A percentile compares a stretch with the other conserved stretches of the same genome.
These are phyloP conservation scores for Aleadryas rufinucha DNA, from an alignment of 2,113 vertebrate species.

Conservation along the genomic window DNA sequence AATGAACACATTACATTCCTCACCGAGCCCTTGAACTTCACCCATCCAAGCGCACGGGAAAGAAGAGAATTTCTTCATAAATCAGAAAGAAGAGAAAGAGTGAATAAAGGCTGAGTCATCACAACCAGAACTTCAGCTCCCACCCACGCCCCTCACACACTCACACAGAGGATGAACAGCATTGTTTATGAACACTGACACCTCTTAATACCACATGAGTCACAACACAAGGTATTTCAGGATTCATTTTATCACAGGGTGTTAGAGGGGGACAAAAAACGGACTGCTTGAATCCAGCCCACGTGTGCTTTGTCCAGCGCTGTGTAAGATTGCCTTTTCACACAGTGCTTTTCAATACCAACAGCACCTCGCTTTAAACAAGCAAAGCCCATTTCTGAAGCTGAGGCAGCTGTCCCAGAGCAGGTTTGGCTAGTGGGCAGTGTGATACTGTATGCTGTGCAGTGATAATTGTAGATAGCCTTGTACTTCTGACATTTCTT, in stretches of 20 bases:
- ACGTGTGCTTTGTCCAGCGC: not conserved
- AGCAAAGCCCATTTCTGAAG: not conserved
- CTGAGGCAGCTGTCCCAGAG: not conserved
- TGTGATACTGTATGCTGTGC: not conserved
- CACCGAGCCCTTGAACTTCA: not conserved
- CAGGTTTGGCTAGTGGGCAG: not conserved
- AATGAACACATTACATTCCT: not conserved
- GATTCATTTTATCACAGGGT: not conserved
- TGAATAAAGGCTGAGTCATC: constrained; percentile 59
- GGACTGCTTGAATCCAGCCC: not conserved
- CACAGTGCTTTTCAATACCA: not conserved
- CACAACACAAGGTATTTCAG: constrained; percentile 41
- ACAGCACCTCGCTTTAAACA: not conserved
- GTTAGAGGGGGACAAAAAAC: not conserved
- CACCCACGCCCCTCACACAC: constrained; percentile 50
- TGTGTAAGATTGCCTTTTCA: not conserved
- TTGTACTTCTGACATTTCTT: not conserved
- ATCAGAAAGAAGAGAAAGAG: not conserved
- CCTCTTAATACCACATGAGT: constrained; percentile 52
- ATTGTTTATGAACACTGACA: constrained; percentile 48
- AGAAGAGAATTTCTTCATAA: not conserved
- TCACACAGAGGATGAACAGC: constrained; percentile 34
- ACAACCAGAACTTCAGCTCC: constrained; percentile 22
- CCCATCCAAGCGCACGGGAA: not conserved
- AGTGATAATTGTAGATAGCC: not conserved